These are phyloP conservation scores for Archivesica marissinica DNA, from an alignment of 1,140 invertebrate species.

Conservation along the genomic window DNA sequence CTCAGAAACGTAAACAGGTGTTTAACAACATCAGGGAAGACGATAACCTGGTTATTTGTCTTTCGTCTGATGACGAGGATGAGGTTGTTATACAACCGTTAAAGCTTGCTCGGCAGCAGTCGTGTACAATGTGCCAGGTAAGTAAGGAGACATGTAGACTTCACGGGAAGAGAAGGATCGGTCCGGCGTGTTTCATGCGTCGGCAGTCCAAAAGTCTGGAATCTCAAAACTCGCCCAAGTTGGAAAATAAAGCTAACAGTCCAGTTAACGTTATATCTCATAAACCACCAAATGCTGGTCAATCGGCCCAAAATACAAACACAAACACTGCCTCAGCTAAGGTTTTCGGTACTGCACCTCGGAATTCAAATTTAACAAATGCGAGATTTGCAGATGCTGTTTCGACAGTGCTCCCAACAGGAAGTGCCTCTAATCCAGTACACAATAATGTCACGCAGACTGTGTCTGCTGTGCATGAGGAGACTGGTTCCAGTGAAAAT, in stretches of 20 bases:
- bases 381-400: not conserved
- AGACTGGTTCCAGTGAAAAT: not conserved
- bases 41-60: constrained; percentile 51
- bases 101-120: not conserved
- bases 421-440: too few species aligned
- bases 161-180: constrained; percentile 25
- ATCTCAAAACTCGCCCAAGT: not conserved
- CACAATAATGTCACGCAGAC: not conserved
- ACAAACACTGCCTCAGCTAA: constrained; percentile 25
- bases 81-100: not conserved
- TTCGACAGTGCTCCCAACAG: not conserved
- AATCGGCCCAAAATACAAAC: not conserved
- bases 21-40: constrained; percentile 42
- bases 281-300: not conserved
- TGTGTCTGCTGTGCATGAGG: not conserved
- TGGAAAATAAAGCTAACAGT: not conserved
- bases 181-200: constrained; percentile 44
- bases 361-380: not conserved
- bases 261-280: not conserved
- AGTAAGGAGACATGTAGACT: not conserved
- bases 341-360: constrained; percentile 3
- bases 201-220: not conserved
- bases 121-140: not conserved
- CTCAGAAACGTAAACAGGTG: constrained; percentile 57
- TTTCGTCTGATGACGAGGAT: constrained; percentile 56